These are phyloP conservation scores for Habroteleia sp. DNA, from an alignment of 2,888 invertebrate species.

Conservation along the genomic window DNA sequence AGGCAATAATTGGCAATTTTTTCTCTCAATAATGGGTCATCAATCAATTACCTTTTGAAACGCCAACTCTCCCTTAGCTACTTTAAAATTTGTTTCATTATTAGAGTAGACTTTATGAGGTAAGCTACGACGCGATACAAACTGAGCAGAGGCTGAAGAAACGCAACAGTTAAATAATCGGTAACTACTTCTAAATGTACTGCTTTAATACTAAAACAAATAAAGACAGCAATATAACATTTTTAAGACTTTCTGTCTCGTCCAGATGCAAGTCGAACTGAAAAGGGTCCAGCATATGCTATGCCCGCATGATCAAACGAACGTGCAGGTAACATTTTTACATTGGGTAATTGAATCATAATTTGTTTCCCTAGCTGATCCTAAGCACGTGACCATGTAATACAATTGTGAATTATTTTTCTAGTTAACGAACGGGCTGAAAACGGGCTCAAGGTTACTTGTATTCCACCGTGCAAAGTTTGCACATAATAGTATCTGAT, in stretches of 20 bases:
- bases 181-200: slow-evolving; percentile 1
- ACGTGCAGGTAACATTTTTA: too few species aligned
- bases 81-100: not conserved
- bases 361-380: too few species aligned
- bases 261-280: not conserved
- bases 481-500: not conserved
- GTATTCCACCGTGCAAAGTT: not conserved
- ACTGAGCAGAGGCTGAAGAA: not conserved
- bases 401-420: not conserved
- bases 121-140: not conserved
- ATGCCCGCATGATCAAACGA: not conserved
- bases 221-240: not conserved
- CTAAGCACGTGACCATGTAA: too few species aligned
- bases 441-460: not conserved
- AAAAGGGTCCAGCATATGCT: not conserved
- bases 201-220: not conserved
- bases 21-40: too few species aligned
- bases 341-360: too few species aligned
- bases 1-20: too few species aligned
- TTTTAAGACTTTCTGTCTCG: not conserved
- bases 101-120: not conserved
- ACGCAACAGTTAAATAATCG: not conserved
- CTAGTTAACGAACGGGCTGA: not conserved
- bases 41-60: too few species aligned
- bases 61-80: not conserved